A percentile compares a stretch with the other conserved stretches of the same genome.
These are phyloP conservation scores for Punctoribates punctum DNA, from an alignment of 2,888 invertebrate species.

Conservation along the genomic window DNA sequence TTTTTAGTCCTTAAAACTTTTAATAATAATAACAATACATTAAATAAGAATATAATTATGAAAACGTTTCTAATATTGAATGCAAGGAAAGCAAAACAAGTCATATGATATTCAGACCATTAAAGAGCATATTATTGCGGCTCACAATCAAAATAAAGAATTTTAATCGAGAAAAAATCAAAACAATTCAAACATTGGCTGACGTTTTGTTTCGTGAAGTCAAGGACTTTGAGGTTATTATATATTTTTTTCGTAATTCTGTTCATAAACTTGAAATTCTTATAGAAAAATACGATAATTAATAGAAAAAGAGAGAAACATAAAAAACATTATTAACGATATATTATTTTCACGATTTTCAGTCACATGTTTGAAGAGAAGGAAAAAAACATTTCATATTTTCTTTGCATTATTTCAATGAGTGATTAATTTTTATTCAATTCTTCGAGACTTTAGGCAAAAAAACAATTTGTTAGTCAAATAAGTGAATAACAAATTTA, in stretches of 20 bases:
- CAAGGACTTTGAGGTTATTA: background rate
- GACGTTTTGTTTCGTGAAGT: background rate
- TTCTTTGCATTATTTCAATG: too few species aligned
- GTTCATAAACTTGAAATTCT: background rate
- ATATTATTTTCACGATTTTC: too few species aligned
- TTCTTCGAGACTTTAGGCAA: background rate
- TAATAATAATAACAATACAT: background rate
- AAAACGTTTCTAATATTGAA: background rate
- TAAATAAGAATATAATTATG: background rate
- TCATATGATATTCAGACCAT: conserved; percentile 8
- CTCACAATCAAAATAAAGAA: background rate
- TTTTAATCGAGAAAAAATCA: background rate
- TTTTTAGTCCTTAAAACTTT: background rate
- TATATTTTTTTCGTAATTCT: background rate
- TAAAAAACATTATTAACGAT: too few species aligned
- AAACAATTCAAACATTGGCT: background rate
- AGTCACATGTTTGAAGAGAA: too few species aligned
- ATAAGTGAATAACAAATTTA: background rate
- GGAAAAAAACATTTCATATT: too few species aligned
- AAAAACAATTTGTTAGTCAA: background rate
- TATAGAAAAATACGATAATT: background rate
- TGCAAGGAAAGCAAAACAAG: background rate
- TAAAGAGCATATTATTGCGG: too few species aligned
- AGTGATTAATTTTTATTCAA: background rate
- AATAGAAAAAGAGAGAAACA: background rate